phyloP scores from a whole-genome alignment of 2,888 invertebrate genomes.

The Nomada fucata region DNA sequence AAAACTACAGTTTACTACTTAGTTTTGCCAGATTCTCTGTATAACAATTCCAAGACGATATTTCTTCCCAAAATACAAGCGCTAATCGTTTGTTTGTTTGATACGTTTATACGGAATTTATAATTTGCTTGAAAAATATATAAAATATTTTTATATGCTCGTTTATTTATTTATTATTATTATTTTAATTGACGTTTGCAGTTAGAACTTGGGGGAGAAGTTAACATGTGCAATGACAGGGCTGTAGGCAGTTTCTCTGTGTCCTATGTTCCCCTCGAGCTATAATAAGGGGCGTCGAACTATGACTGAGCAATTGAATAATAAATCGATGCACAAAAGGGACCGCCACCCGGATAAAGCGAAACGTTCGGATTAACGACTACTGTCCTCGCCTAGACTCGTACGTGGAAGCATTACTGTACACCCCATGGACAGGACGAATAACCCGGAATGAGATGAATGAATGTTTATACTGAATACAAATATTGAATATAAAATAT shows the following conservation, averaged over 20 bases:
- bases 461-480: no score
- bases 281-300: constrained; percentile 46
- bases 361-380: constrained; percentile 60
- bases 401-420: neutral
- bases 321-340: constrained; percentile 70
- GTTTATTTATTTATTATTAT: no score
- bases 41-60: no score
- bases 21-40: no score
- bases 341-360: constrained; percentile 58
- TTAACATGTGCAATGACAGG: constrained; percentile 21
- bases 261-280: constrained; percentile 55
- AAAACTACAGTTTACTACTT: no score
- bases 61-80: no score
- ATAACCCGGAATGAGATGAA: constrained; percentile 1
- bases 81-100: no score
- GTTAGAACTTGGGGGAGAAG: constrained; percentile 1
- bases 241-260: constrained; percentile 59
- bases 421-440: constrained; percentile 17
- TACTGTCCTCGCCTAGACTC: constrained; percentile 28
- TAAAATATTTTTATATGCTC: no score
- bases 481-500: neutral
- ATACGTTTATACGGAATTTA: no score
- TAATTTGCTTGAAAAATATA: no score
- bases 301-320: constrained; percentile 66
- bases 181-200: neutral